Conservation (phyloP, 2,113 vertebrate genomes). For the Hyla sarda region DNA sequence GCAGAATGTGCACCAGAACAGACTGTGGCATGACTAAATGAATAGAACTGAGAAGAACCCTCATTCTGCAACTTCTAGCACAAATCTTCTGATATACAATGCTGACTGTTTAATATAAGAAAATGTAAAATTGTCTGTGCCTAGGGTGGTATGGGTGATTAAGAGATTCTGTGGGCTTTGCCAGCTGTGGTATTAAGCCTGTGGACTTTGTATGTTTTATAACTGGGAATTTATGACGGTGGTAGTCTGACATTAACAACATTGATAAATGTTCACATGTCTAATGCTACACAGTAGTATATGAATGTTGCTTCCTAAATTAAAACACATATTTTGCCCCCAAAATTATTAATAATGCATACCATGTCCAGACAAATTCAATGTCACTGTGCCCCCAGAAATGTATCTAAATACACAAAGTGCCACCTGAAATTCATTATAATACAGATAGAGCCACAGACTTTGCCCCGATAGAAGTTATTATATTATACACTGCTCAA, state of each 20-base stretch:
- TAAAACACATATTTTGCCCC: too few relatives aligned
- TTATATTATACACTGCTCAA: too few relatives aligned
- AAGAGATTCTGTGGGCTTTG: neutral
- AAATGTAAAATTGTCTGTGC: neutral
- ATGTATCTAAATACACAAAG: too few relatives aligned
- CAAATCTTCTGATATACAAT: neutral
- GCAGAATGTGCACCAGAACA: conserved; percentile 7
- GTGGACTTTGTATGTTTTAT: neutral
- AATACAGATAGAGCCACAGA: too few relatives aligned
- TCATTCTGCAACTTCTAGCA: neutral
- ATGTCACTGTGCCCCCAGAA: too few relatives aligned
- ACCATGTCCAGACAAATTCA: too few relatives aligned
- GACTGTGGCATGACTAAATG: conserved; percentile 14
- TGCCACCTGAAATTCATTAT: too few relatives aligned
- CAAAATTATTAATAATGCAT: too few relatives aligned
- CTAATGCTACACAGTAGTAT: too few relatives aligned
- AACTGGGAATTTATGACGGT: neutral
- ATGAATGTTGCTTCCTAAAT: too few relatives aligned
- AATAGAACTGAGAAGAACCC: neutral
- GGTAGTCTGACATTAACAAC: neutral
- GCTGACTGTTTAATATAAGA: neutral
- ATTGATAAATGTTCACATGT: neutral
- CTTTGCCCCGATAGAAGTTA: too few relatives aligned
- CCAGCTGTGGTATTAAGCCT: neutral
- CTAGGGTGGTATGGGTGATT: neutral